Evolutionary conservation across 2,888 invertebrate genomes (phyloP).

Genomic region (Rhagonycha lutea): DNA sequence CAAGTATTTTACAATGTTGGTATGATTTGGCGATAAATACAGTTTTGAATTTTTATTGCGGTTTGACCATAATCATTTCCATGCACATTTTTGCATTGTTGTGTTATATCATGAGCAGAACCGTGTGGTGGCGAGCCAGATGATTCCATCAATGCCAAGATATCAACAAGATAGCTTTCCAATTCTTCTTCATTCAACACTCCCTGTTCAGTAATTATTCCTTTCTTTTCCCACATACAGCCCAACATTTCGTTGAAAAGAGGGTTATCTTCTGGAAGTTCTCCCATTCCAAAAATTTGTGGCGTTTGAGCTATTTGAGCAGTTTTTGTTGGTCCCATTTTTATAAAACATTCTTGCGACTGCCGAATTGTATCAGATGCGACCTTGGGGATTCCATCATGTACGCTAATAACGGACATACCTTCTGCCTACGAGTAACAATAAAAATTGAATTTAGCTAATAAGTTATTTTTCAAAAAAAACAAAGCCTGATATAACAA

Average conservation of each 20-base stretch:
- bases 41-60: background rate
- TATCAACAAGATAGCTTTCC: background rate
- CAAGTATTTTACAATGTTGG: too few relatives aligned
- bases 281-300: background rate
- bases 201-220: background rate
- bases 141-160: background rate
- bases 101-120: background rate
- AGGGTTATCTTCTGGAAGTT: constrained; percentile 1
- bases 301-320: background rate
- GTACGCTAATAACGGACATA: background rate
- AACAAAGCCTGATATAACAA: too few relatives aligned
- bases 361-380: background rate
- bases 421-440: too few relatives aligned
- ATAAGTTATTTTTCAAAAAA: too few relatives aligned
- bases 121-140: background rate
- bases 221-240: constrained; percentile 4
- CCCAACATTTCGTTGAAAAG: background rate
- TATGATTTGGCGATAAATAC: background rate
- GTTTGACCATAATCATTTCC: background rate
- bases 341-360: background rate
- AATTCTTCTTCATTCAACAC: background rate
- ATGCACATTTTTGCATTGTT: background rate
- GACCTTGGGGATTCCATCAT: background rate
- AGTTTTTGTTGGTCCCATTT: background rate
- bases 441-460: too few relatives aligned